Percentiles rank a stretch among this genome's conserved stretches.
phyloP scores from a whole-genome alignment of 2,113 vertebrate species.

The Heliornis fulica region DNA sequence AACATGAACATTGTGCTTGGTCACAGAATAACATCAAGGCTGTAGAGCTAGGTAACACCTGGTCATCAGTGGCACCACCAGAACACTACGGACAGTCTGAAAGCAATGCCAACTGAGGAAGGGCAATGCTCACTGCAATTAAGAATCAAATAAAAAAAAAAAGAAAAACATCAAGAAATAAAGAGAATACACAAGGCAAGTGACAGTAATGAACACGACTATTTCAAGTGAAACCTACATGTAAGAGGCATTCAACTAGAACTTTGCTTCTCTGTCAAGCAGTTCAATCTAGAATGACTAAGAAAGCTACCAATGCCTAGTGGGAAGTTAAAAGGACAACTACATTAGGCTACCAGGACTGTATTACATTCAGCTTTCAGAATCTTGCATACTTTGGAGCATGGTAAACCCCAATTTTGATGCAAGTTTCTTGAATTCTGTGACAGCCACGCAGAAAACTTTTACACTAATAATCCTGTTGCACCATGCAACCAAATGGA shows the following conservation, averaged over 20 bases:
- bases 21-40: neutral
- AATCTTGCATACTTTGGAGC: neutral
- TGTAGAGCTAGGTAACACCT: neutral
- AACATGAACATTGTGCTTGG: neutral
- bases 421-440: neutral
- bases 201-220: neutral
- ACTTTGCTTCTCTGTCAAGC: neutral
- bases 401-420: neutral
- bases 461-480: rapidly evolving
- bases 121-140: neutral
- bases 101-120: neutral
- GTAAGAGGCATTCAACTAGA: neutral
- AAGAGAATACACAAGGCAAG: neutral
- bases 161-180: neutral
- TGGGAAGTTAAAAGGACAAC: neutral
- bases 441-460: neutral
- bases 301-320: neutral
- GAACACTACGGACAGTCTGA: rapidly evolving
- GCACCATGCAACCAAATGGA: neutral
- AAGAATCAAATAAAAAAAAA: neutral
- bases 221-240: neutral
- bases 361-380: neutral
- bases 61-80: neutral
- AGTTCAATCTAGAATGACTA: neutral
- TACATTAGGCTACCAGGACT: neutral